Evolutionary conservation across 1,140 invertebrate species (phyloP).

Genomic region (Bombyx mori): DNA sequence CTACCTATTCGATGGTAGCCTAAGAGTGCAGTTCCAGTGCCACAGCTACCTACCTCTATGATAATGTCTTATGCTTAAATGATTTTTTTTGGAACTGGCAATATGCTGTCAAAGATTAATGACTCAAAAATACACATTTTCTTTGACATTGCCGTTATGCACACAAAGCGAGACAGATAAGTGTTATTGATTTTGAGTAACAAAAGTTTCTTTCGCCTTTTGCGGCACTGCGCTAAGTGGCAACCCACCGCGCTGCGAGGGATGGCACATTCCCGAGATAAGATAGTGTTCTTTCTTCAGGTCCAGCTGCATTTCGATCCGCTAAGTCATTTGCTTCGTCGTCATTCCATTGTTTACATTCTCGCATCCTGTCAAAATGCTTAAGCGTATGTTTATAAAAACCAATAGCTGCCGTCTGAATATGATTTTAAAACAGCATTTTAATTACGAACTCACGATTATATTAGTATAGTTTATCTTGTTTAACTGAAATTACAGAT

Average conservation of each 20-base stretch:
- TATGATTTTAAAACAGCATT: too few relatives aligned
- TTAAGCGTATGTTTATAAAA: slow-evolving; percentile 11
- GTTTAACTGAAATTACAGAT: too few relatives aligned
- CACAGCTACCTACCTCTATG: too few relatives aligned
- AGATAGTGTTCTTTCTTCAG: slow-evolving; percentile 32
- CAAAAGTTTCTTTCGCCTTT: slow-evolving; percentile 42
- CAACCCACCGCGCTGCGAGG: slow-evolving; percentile 39
- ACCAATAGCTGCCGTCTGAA: too few relatives aligned
- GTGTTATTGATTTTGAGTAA: slow-evolving; percentile 43
- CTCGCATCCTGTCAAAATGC: slow-evolving; percentile 14
- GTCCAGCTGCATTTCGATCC: slow-evolving; percentile 39
- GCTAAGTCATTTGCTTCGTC: slow-evolving; percentile 36
- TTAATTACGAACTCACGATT: too few relatives aligned
- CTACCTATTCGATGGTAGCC: too few relatives aligned
- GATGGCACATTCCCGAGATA: slow-evolving; percentile 60
- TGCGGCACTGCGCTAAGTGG: slow-evolving; percentile 47
- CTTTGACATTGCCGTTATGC: slow-evolving; percentile 27
- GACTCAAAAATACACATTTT: slow-evolving; percentile 27
- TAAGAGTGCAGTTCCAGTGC: too few relatives aligned
- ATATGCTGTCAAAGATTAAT: slow-evolving; percentile 27
- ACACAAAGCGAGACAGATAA: slow-evolving; percentile 43
- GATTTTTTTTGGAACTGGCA: slow-evolving; percentile 22
- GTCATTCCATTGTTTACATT: slow-evolving; percentile 7
- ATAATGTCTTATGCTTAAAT: slow-evolving; percentile 11
- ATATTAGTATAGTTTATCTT: too few relatives aligned